phyloP scores from a whole-genome alignment of 2,888 invertebrate genomes.

The Polyommatus iphigenia region DNA sequence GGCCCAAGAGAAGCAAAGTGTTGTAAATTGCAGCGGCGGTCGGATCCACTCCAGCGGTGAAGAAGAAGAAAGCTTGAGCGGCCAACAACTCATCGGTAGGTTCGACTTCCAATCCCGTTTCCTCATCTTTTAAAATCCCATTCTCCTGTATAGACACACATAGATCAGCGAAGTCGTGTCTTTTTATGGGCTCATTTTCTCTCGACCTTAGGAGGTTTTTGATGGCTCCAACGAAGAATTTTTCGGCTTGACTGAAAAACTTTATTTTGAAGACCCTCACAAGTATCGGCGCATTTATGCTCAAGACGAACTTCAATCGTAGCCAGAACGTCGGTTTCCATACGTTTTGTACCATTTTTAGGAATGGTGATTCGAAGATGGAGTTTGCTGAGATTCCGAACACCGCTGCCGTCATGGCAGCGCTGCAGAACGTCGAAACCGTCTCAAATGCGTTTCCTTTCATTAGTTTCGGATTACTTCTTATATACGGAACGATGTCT shows the following conservation, averaged over 20 bases:
- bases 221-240: constrained; percentile 44
- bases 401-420: constrained; percentile 58
- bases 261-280: constrained; percentile 36
- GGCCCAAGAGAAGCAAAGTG: background rate
- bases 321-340: constrained; percentile 28
- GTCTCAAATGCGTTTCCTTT: constrained; percentile 46
- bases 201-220: constrained; percentile 42
- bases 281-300: constrained; percentile 40
- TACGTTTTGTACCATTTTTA: constrained; percentile 46
- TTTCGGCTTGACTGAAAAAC: constrained; percentile 39
- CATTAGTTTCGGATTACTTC: constrained; percentile 47
- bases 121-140: constrained; percentile 51
- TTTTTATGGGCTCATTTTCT: constrained; percentile 37
- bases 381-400: constrained; percentile 61
- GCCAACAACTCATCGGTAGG: constrained; percentile 55
- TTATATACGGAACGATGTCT: constrained; percentile 52
- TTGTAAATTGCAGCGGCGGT: constrained; percentile 53
- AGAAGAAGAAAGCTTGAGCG: constrained; percentile 46
- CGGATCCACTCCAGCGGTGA: constrained; percentile 61
- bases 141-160: constrained; percentile 43
- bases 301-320: background rate
- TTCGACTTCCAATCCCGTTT: constrained; percentile 51
- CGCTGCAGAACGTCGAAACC: constrained; percentile 50
- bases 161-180: constrained; percentile 45
- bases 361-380: constrained; percentile 59